These are phyloP conservation scores for Florisuga fusca DNA, from an alignment of 2,797 vertebrate genomes.

Conservation along the genomic window DNA sequence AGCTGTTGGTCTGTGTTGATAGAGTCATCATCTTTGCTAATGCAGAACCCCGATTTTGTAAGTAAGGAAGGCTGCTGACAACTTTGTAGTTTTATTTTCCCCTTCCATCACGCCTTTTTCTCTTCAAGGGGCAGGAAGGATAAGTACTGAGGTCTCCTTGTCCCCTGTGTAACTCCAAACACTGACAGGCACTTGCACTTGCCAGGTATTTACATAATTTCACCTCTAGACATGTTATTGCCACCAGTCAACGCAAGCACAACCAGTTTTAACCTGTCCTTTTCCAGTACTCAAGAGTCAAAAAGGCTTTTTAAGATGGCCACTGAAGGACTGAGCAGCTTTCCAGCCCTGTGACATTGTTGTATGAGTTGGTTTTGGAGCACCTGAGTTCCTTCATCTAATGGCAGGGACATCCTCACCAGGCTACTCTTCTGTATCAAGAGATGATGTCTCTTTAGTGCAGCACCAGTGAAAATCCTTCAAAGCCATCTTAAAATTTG, in stretches of 20 bases:
- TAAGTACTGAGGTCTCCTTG: background rate
- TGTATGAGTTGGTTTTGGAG: background rate
- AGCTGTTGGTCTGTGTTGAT: background rate
- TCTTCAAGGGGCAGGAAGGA: background rate
- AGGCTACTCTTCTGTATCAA: background rate
- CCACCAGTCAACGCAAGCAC: background rate
- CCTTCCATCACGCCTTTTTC: background rate
- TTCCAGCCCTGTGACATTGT: background rate
- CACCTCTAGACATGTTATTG: background rate
- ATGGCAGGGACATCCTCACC: background rate
- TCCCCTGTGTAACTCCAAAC: background rate
- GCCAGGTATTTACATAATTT: background rate
- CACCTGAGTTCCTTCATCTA: background rate
- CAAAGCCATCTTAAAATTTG: background rate
- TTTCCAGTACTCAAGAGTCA: background rate
- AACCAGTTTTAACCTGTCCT: background rate
- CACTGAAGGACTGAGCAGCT: background rate
- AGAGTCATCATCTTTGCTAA: background rate
- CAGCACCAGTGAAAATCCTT: background rate
- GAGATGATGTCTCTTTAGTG: background rate
- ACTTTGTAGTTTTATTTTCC: background rate
- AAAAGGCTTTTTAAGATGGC: background rate
- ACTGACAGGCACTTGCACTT: background rate
- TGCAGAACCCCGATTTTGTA: background rate
- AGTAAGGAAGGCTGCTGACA: background rate